Evolutionary conservation across 2,888 invertebrate species (phyloP).

Genomic region (Resseliella maxima): DNA sequence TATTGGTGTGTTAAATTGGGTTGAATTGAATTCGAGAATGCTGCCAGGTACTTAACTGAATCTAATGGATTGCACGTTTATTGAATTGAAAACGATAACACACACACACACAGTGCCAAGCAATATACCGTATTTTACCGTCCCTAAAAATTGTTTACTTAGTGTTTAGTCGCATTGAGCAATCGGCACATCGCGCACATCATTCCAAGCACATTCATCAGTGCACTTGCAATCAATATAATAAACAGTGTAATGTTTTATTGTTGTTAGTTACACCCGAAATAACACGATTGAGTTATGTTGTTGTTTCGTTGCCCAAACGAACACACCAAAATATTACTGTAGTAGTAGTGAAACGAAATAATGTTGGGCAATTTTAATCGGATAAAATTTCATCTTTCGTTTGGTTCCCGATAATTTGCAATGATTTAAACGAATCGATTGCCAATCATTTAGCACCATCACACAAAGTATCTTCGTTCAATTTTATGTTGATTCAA

Average conservation of each 20-base stretch:
- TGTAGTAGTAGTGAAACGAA: no score
- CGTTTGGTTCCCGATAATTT: slow-evolving; percentile 38
- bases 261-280: slow-evolving; percentile 29
- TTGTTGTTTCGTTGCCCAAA: not conserved
- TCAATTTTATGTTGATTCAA: not conserved
- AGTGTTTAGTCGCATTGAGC: not conserved
- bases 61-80: slow-evolving; percentile 48
- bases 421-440: slow-evolving; percentile 53
- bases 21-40: not conserved
- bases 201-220: not conserved
- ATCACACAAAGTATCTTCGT: slow-evolving; percentile 59
- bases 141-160: not conserved
- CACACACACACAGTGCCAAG: not conserved
- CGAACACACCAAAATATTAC: no score
- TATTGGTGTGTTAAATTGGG: slow-evolving; percentile 45
- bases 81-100: slow-evolving; percentile 44
- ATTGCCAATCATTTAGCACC: slow-evolving; percentile 19
- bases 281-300: slow-evolving; percentile 34
- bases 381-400: not conserved
- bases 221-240: not conserved
- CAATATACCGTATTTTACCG: not conserved
- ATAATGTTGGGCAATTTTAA: not conserved
- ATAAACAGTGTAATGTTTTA: slow-evolving; percentile 51
- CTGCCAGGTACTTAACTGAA: slow-evolving; percentile 41
- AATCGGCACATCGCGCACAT: not conserved